Base-by-base conservation (phyloP, 1,140 invertebrate species). In the Drosophila suzukii region DNA sequence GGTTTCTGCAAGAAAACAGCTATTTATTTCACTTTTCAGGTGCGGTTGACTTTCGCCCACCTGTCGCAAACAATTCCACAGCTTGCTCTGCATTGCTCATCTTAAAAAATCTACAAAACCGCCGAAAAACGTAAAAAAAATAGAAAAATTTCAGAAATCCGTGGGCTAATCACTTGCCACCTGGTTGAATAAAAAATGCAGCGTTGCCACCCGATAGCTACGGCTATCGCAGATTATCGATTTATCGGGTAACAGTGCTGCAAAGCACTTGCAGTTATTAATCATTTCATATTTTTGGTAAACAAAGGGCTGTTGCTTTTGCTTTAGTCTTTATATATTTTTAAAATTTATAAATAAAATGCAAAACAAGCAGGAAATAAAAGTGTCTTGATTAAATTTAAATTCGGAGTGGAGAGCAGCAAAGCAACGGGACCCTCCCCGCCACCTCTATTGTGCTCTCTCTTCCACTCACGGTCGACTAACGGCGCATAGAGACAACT, bases 381-480 rank as follows among this genome's bases (percentile, higher is more conserved):
- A 13, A 0, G 30, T 5, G 6, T 7, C 5, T 27, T 15, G 17
- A 20, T 12, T 34, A 12, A 5, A 17, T 13, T 30, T 17, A 12
- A 34, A 24, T 34, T 49, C 8, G 11, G n/a, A 51, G 32, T 36
- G 15, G 6, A 51, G 50, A 51, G 50, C 50, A 50, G 10, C 27
- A 15, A 7, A 49, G 46, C 24, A n/a, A 49, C 12, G 24, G 13
- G 24, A n/a, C 27, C 24, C 24, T 46, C 55, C 38, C 55, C 10
- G 15, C 39, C 17, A 11, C 38, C 39, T 36, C 44, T 74, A 77
- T 51, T 46, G 68, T 72, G 58, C 27, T 36, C 74, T 81, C 79
- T 15, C 54, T 81, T 65, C 56, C 13, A 54, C 76, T 32, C 76
- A 75, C 46, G 41, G 38, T 7, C 38, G 13, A 24, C 58, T 34